A percentile compares a stretch with the other conserved stretches of the same genome.
Conservation (phyloP, 2,113 vertebrate species). For the Hippocampus abdominalis region DNA sequence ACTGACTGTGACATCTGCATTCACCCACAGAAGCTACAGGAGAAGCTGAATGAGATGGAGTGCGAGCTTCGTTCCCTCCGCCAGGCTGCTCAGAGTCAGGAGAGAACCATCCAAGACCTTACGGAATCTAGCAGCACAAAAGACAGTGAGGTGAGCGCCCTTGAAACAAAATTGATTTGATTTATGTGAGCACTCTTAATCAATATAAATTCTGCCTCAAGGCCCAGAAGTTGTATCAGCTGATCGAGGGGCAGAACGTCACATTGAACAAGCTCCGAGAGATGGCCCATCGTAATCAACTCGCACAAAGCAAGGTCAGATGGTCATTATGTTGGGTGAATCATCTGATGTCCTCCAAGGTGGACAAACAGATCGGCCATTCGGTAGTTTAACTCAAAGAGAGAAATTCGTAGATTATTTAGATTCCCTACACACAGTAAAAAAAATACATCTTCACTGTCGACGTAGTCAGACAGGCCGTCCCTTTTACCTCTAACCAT, state of each 20-base stretch:
- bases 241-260: conserved; percentile 86
- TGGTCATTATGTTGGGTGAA: no score
- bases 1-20: background rate
- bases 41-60: conserved; percentile 85
- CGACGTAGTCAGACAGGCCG: no score
- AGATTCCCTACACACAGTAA: no score
- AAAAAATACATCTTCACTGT: background rate
- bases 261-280: conserved; percentile 85
- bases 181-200: background rate
- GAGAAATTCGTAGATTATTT: no score
- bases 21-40: conserved; percentile 80
- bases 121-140: conserved; percentile 81
- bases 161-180: background rate
- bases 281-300: conserved; percentile 79
- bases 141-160: conserved; percentile 80
- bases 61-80: conserved; percentile 79
- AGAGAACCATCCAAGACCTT: conserved; percentile 81
- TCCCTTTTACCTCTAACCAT: background rate
- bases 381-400: no score
- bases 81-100: conserved; percentile 80
- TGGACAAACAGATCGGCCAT: background rate
- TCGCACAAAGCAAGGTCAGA: conserved; percentile 78
- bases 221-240: conserved; percentile 84
- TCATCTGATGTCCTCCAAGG: background rate
- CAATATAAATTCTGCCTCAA: conserved; percentile 35